These are phyloP conservation scores for Cheirogaleus major DNA, from an alignment of 2,797 vertebrate species.

Conservation along the genomic window DNA sequence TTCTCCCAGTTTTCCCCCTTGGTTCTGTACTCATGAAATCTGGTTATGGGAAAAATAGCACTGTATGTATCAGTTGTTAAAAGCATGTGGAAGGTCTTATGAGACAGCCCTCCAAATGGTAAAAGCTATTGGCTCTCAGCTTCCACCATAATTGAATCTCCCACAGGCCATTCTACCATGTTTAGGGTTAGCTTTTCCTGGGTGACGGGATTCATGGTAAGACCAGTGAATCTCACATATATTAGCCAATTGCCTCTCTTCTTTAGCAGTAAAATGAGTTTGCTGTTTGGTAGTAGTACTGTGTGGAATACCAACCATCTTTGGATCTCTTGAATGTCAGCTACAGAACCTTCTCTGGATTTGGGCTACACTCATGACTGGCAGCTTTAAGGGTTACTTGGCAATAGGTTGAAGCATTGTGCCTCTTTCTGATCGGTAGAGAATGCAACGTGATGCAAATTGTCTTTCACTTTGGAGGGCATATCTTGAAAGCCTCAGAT, in stretches of 20 bases:
- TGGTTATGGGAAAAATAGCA: neutral
- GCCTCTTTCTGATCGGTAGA: neutral
- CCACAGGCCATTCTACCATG: neutral
- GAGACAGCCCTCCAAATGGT: neutral
- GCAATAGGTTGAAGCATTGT: neutral
- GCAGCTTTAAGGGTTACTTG: neutral
- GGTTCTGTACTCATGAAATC: neutral
- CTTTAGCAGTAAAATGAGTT: neutral
- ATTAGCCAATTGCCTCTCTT: neutral
- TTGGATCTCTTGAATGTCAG: neutral
- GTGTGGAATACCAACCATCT: neutral
- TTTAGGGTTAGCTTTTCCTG: neutral
- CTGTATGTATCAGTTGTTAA: neutral
- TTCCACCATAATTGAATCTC: neutral
- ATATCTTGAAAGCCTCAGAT: neutral
- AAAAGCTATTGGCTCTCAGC: neutral
- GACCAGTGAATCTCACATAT: neutral
- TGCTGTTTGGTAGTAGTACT: neutral
- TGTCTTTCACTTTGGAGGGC: neutral
- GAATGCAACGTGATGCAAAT: neutral
- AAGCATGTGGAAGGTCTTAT: neutral
- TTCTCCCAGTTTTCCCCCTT: neutral
- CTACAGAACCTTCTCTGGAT: neutral
- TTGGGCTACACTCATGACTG: neutral
- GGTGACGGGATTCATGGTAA: neutral